phyloP scores from a whole-genome alignment of 2,113 vertebrate genomes.

The Orthochromis indermauri region DNA sequence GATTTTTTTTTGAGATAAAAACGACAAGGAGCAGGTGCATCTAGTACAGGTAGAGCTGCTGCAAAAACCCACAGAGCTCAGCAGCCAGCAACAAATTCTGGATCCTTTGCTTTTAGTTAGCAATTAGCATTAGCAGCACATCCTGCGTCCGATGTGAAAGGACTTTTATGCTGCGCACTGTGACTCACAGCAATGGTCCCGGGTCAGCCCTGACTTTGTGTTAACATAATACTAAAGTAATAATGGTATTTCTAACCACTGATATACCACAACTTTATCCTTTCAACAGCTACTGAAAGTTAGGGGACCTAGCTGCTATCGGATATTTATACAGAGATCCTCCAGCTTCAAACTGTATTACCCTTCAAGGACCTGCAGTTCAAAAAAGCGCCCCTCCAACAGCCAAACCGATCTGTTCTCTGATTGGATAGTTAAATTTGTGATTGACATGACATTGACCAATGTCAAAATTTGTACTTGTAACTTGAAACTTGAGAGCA shows the following conservation, averaged over 20 bases:
- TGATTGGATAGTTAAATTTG: too few species aligned
- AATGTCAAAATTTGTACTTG: too few species aligned
- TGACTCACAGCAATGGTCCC: accelerated
- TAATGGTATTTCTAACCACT: neutral
- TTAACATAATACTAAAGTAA: neutral
- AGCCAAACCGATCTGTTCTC: too few species aligned
- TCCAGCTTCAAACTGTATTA: neutral
- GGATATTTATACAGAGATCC: neutral
- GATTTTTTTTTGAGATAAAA: too few species aligned
- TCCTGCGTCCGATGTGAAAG: accelerated
- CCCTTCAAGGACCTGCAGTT: neutral
- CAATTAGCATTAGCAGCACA: neutral
- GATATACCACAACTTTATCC: neutral
- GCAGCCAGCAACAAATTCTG: neutral
- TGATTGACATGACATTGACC: too few species aligned
- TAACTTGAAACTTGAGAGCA: neutral
- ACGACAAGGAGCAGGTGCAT: too few species aligned
- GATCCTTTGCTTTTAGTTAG: neutral
- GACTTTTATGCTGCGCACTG: accelerated
- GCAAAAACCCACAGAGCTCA: too few species aligned
- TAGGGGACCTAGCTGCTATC: accelerated
- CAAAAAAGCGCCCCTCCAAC: neutral
- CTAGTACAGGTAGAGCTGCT: too few species aligned
- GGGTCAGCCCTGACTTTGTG: neutral
- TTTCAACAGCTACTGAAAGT: neutral